phyloP scores from a whole-genome alignment of 1,140 invertebrate genomes.

The Drosophila cardini region DNA sequence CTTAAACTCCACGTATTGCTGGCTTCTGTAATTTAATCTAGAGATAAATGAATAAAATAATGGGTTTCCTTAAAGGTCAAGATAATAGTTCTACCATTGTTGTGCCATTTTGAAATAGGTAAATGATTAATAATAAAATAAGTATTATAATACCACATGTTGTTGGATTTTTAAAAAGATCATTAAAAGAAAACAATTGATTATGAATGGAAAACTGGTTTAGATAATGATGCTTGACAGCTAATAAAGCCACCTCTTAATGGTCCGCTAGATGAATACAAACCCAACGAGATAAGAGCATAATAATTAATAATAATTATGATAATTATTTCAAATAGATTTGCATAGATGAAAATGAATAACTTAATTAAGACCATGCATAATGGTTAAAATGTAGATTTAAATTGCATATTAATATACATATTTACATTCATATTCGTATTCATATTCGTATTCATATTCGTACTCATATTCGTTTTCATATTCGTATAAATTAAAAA shows the following conservation, averaged over 20 bases:
- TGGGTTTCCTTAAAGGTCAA: too few species aligned
- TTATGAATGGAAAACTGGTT: slow-evolving; percentile 5
- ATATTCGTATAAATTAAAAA: background rate
- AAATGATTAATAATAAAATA: background rate
- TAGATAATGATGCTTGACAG: slow-evolving; percentile 3
- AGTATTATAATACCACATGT: background rate
- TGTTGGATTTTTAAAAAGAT: background rate
- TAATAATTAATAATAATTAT: slow-evolving; percentile 40
- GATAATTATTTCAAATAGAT: slow-evolving; percentile 21
- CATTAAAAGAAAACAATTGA: background rate
- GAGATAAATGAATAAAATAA: too few species aligned
- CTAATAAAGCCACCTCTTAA: background rate
- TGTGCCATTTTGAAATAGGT: too few species aligned
- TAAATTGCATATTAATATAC: background rate
- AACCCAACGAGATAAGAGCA: slow-evolving; percentile 4
- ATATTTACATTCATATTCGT: slow-evolving; percentile 7
- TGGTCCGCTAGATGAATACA: background rate
- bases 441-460: slow-evolving; percentile 16
- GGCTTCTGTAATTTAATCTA: too few species aligned
- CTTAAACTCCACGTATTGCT: too few species aligned
- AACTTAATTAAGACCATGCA: slow-evolving; percentile 14
- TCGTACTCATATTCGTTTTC: slow-evolving; percentile 25
- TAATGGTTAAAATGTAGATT: background rate
- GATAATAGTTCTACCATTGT: background rate
- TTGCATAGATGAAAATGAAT: slow-evolving; percentile 22